Percentiles rank a stretch among this genome's conserved stretches.
Conservation (phyloP, 2,113 vertebrate genomes). For the Nematolebias whitei region DNA sequence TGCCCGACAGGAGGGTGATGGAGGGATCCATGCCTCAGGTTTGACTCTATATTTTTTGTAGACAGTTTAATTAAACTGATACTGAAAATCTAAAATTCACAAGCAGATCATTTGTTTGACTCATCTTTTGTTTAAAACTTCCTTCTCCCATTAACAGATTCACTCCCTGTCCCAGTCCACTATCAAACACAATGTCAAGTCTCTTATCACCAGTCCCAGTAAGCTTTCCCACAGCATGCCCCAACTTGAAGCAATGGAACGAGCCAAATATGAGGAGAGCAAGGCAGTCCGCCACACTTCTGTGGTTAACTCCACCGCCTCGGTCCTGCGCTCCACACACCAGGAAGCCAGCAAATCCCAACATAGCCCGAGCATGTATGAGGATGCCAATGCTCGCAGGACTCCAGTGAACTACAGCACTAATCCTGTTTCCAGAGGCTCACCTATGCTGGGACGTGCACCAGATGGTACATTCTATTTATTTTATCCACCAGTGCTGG, state of each 20-base stretch:
- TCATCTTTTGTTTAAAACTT: neutral
- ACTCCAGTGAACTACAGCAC: conserved; percentile 92
- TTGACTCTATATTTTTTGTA: conserved; percentile 1
- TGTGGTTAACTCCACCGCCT: conserved; percentile 93
- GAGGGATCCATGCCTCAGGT: conserved; percentile 96
- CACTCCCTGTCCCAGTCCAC: conserved; percentile 89
- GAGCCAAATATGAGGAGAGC: conserved; percentile 91
- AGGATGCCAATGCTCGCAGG: conserved; percentile 89
- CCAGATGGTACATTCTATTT: conserved; percentile 82
- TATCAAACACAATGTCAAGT: conserved; percentile 99
- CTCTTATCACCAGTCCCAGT: conserved; percentile 91
- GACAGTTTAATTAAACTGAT: too few species aligned
- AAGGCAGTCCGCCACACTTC: conserved; percentile 91
- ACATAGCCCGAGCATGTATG: conserved; percentile 95
- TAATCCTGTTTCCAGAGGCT: conserved; percentile 90
- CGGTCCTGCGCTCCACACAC: conserved; percentile 94
- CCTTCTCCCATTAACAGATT: conserved; percentile 75
- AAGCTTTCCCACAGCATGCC: conserved; percentile 88
- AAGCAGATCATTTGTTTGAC: neutral
- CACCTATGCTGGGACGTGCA: conserved; percentile 88
- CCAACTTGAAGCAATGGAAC: conserved; percentile 87
- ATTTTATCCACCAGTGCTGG: conserved; percentile 13
- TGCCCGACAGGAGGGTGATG: conserved; percentile 84
- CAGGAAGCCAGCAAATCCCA: conserved; percentile 92
- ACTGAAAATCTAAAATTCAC: neutral